A percentile compares a stretch with the other conserved stretches of the same genome.
phyloP scores from a whole-genome alignment of 2,888 invertebrate species.

The Cataglyphis livida region DNA sequence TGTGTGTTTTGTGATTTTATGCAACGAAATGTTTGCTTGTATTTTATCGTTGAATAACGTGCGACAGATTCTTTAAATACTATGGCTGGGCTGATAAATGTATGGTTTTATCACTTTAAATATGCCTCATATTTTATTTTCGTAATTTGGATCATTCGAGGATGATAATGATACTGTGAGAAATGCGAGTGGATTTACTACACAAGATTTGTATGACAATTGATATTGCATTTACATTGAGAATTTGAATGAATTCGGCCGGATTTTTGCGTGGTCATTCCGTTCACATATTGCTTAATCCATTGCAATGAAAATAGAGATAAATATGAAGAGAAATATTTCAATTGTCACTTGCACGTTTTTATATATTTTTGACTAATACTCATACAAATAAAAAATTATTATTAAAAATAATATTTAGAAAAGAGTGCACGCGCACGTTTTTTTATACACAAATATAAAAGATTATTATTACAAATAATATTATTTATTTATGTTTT shows the following conservation, averaged over 20 bases:
- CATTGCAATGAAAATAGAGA: neutral
- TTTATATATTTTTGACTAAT: conserved; percentile 16
- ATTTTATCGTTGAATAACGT: neutral
- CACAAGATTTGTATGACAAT: conserved; percentile 15
- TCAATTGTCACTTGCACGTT: neutral
- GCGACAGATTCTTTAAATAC: neutral
- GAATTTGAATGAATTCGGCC: neutral
- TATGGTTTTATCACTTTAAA: conserved; percentile 5
- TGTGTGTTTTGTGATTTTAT: neutral
- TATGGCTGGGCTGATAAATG: neutral
- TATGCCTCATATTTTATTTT: conserved; percentile 9
- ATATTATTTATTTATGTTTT: neutral
- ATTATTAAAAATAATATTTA: conserved; percentile 5
- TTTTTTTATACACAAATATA: neutral
- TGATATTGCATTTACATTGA: conserved; percentile 22
- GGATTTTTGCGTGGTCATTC: conserved; percentile 10
- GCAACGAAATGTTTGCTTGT: neutral
- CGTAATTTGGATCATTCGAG: conserved; percentile 13
- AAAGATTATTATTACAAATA: neutral
- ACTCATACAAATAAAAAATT: neutral
- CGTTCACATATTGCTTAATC: neutral
- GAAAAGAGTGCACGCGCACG: no score
- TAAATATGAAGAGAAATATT: conserved; percentile 16
- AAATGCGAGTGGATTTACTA: neutral
- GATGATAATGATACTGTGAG: neutral